phyloP scores from a whole-genome alignment of 2,797 vertebrate species.

The Glossophaga mutica region DNA sequence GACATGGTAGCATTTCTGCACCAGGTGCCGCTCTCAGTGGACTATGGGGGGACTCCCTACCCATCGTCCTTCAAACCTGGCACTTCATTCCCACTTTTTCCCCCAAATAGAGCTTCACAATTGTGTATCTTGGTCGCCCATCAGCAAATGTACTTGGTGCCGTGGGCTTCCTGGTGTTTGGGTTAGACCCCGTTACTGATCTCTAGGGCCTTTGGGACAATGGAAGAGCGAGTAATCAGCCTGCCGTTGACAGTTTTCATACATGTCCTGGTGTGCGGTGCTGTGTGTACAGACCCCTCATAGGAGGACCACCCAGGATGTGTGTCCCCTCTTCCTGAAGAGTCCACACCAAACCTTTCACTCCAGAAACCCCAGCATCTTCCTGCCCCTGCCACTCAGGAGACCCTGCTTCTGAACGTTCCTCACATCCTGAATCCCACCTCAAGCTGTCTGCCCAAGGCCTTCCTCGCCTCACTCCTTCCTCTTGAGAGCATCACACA shows the following conservation, averaged over 20 bases:
- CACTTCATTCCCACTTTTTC: neutral
- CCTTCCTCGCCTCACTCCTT: neutral
- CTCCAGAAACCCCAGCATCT: neutral
- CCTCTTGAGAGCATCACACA: rapidly evolving
- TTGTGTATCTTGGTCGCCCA: neutral
- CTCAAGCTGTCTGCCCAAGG: neutral
- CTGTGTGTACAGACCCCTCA: neutral
- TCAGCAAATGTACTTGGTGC: neutral
- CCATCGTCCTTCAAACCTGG: neutral
- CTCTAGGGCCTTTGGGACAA: neutral
- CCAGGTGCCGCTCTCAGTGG: neutral
- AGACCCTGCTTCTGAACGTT: neutral
- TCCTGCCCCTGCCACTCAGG: no score
- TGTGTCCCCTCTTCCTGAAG: neutral
- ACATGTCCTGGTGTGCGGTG: no score
- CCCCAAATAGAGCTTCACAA: neutral
- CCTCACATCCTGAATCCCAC: rapidly evolving
- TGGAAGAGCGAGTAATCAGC: neutral
- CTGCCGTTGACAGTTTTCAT: neutral
- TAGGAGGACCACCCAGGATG: neutral
- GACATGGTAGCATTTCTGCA: neutral
- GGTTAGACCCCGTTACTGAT: neutral
- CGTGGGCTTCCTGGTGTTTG: neutral
- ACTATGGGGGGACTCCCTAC: neutral
- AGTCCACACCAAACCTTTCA: neutral